Base-by-base conservation (phyloP, 35 echinoderm and acorn worm species). In the Anneissia japonica region DNA sequence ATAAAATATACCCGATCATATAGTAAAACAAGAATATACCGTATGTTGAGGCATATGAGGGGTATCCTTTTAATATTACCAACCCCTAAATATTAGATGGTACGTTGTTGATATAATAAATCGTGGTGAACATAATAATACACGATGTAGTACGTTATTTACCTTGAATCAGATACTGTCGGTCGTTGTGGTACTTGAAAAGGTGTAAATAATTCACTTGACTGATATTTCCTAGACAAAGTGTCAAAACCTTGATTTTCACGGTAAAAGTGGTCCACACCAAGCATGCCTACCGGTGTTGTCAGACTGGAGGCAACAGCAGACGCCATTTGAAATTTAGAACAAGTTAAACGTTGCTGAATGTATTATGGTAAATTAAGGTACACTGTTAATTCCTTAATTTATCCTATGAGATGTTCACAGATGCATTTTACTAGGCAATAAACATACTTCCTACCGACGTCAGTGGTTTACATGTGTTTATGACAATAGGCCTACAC, bases 171-270 rank as follows among this genome's bases (percentile, higher is more conserved):
- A 30, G 95, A 98, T 36, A 98, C 84, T 38, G 95, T 98, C 9
- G 91, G 83, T 89, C 95, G 88, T 38, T 98, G 95, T 46, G 95
- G 91, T n/a, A 94, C 89, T 77, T 85, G 89, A 79, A 87, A 97
- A 0, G 92, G 95, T 75, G 95, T 89, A 82, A 98, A 98, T 29
- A 98, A 86, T 77, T 98, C 95, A 91, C 95, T 98, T 0, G 95
- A 98, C 38, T 94, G 91, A 84, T 86, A 98, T 31, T 93, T 98
- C 78, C 95, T 88, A 40, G 95, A 98, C 30, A 98, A 72, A 16
- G 82, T 84, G 86, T 98, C 92, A 4, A 89, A 64, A 86, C 92
- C 95, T 73, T 93, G 91, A 39, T 90, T 38, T 77, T 98, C 95
- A 36, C 87, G 79, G 64, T 98, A 98, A 77, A 91, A 98, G 76